Percentiles rank a stretch among this genome's conserved stretches.
Evolutionary conservation across 2,113 vertebrate genomes (phyloP).

Genomic region (Apteryx mantelli): DNA sequence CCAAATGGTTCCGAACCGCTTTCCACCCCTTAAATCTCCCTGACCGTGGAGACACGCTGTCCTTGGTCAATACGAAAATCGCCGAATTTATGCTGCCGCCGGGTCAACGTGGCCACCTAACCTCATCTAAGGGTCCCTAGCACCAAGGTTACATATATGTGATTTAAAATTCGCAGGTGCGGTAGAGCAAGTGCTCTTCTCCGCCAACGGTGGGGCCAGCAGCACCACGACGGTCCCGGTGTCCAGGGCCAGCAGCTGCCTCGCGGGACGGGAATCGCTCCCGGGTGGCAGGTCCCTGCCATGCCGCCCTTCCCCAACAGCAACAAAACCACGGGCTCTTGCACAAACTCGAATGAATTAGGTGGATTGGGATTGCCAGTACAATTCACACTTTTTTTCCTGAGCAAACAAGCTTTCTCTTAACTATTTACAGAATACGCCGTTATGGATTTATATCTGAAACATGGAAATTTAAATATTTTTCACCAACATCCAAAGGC

Average conservation of each 20-base stretch:
- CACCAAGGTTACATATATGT: not conserved
- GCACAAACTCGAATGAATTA: no score
- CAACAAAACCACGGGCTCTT: fast-evolving
- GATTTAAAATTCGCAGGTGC: not conserved
- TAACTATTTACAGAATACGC: not conserved
- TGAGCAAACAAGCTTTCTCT: not conserved
- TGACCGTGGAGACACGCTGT: fast-evolving
- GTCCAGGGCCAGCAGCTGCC: no score
- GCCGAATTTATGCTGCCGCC: not conserved
- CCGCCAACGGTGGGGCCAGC: no score
- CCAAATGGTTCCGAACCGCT: not conserved
- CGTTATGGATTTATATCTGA: not conserved
- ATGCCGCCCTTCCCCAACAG: not conserved
- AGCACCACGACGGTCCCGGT: no score
- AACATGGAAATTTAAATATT: not conserved
- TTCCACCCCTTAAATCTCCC: not conserved
- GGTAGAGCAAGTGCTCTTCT: no score
- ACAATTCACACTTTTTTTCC: not conserved
- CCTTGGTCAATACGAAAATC: not conserved
- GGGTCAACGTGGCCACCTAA: not conserved
- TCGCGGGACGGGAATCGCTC: no score
- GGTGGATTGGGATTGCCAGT: not conserved
- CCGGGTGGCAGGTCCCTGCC: no score
- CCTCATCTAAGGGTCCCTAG: not conserved
- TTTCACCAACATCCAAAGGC: not conserved